Percentiles rank a stretch among this genome's conserved stretches.
Evolutionary conservation across 2,797 vertebrate species (phyloP).

Genomic region (Eulemur coronatus): DNA sequence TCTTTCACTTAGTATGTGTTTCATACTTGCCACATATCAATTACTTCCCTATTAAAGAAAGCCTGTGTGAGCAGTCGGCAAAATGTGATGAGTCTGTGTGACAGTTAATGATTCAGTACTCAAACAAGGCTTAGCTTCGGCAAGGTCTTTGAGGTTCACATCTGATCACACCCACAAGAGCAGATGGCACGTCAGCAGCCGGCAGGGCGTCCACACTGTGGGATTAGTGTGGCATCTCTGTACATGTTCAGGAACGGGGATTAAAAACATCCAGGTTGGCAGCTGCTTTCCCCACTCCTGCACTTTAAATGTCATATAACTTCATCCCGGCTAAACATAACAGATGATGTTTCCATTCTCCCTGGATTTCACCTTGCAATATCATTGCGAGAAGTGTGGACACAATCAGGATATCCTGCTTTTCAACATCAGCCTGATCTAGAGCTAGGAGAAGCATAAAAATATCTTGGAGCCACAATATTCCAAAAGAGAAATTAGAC

Average conservation of each 20-base stretch:
- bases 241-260: conserved; percentile 45
- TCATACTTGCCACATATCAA: background rate
- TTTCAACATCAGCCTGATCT: background rate
- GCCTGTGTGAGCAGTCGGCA: background rate
- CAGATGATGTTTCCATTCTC: conserved; percentile 48
- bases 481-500: conserved; percentile 16
- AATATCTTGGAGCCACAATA: conserved; percentile 31
- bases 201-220: conserved; percentile 63
- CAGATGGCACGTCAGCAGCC: conserved; percentile 71
- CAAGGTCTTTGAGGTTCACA: conserved; percentile 76
- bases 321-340: conserved; percentile 69
- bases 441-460: background rate
- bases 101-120: conserved; percentile 63
- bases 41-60: conserved; percentile 56
- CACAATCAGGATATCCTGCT: conserved; percentile 50
- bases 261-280: conserved; percentile 78
- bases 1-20: background rate
- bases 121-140: conserved; percentile 58
- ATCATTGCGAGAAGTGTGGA: conserved; percentile 64
- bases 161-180: conserved; percentile 56
- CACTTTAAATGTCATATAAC: conserved; percentile 70
- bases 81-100: conserved; percentile 52
- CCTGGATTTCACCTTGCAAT: conserved; percentile 52
- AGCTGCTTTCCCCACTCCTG: conserved; percentile 48
- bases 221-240: conserved; percentile 73